phyloP scores from a whole-genome alignment of 2,113 vertebrate genomes.

The Chloropsis hardwickii region DNA sequence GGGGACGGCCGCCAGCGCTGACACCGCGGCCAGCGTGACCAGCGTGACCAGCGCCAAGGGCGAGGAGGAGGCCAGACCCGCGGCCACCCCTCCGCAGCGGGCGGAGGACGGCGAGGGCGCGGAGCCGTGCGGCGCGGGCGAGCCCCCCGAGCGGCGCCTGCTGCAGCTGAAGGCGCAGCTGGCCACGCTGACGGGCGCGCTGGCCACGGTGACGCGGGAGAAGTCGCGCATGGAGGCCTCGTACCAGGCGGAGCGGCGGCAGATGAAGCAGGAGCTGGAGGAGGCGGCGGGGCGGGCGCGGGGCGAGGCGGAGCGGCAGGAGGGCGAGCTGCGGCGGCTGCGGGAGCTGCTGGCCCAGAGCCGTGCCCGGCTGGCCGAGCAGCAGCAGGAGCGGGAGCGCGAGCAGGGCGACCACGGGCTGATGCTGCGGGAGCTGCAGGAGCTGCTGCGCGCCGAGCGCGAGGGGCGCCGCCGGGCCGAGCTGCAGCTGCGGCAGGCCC shows the following conservation, averaged over 20 bases:
- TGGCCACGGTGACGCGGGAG: constrained; percentile 90
- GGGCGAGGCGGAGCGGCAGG: constrained; percentile 71
- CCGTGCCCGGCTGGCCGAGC: constrained; percentile 83
- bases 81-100: not conserved
- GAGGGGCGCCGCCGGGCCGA: constrained; percentile 77
- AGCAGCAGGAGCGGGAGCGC: constrained; percentile 89
- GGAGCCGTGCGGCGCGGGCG: rapidly evolving
- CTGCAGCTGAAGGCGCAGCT: constrained; percentile 83
- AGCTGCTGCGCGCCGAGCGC: constrained; percentile 82
- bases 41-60: constrained; percentile 29
- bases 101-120: constrained; percentile 75
- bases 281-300: constrained; percentile 71
- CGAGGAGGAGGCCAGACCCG: constrained; percentile 68
- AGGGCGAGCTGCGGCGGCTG: no score
- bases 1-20: constrained; percentile 68
- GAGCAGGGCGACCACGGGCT: constrained; percentile 87
- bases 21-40: constrained; percentile 61
- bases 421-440: constrained; percentile 91
- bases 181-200: constrained; percentile 84
- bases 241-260: constrained; percentile 88
- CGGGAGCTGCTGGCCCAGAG: constrained; percentile 63
- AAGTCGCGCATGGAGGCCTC: constrained; percentile 96
- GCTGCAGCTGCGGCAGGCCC: no score
- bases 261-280: constrained; percentile 87
- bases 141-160: not conserved